Conservation (phyloP, 2,888 invertebrate species). For the Thera britannica region DNA sequence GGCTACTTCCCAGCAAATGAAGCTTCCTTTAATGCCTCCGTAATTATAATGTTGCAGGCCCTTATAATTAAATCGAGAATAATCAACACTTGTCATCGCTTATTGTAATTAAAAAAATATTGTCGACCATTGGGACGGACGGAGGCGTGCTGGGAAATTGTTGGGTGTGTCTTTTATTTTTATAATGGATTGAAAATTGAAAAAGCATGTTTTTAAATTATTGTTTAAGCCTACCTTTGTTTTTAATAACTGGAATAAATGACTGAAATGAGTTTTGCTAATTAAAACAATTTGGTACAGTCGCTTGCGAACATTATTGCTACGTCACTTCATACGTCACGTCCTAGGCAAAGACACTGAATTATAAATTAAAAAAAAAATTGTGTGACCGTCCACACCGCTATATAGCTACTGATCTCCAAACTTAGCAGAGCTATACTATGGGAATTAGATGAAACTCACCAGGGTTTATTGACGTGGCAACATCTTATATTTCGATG, state of each 20-base stretch:
- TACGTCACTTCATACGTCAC: too few species aligned
- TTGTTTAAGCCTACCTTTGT: neutral
- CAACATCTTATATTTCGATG: too few species aligned
- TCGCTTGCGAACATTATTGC: neutral
- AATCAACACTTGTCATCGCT: slow-evolving; percentile 65
- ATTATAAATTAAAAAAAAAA: too few species aligned
- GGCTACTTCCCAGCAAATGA: slow-evolving; percentile 14
- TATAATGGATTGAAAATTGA: slow-evolving; percentile 26
- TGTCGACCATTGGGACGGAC: slow-evolving; percentile 42
- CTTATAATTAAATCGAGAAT: slow-evolving; percentile 62
- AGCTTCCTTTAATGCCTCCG: slow-evolving; percentile 38
- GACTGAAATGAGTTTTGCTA: neutral
- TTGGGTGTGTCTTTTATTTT: slow-evolving; percentile 25
- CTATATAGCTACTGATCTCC: too few species aligned
- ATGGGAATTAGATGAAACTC: too few species aligned
- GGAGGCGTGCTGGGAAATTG: slow-evolving; percentile 26
- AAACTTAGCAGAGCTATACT: too few species aligned
- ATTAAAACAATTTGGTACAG: slow-evolving; percentile 1
- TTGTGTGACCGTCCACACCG: too few species aligned
- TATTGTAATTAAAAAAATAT: slow-evolving; percentile 65
- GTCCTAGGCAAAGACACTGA: too few species aligned
- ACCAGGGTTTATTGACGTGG: too few species aligned
- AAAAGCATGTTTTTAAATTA: neutral
- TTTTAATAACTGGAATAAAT: neutral
- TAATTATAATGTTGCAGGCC: slow-evolving; percentile 57